Conservation (phyloP, 2,113 vertebrate species). For the Hippopotamus amphibius region DNA sequence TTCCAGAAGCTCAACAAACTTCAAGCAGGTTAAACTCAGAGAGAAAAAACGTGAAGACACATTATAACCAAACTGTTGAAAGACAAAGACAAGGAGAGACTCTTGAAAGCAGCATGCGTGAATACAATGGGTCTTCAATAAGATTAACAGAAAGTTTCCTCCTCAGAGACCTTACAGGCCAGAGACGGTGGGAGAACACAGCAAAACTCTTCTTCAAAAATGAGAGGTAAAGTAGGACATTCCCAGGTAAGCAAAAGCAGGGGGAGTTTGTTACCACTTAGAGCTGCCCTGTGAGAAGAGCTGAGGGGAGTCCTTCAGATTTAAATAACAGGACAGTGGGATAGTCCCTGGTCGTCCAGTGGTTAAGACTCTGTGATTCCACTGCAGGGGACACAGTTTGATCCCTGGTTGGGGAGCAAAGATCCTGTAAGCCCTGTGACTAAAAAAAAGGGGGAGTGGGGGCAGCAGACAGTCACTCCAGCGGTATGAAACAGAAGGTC, state of each 20-base stretch:
- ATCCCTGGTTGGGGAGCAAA: no score
- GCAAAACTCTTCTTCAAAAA: no score
- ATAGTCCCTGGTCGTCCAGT: no score
- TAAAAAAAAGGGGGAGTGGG: no score
- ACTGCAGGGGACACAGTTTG: no score
- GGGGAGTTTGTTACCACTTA: not conserved
- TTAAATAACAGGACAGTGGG: not conserved
- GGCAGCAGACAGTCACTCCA: no score
- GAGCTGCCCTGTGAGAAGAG: not conserved
- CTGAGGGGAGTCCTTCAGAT: not conserved
- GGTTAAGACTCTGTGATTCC: no score
- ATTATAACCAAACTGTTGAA: not conserved
- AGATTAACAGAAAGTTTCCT: not conserved
- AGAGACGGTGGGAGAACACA: not conserved
- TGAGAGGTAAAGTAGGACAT: no score
- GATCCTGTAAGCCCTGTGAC: no score
- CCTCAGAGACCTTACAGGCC: not conserved
- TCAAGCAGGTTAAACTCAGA: no score
- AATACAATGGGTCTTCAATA: not conserved
- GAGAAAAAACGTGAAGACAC: not conserved
- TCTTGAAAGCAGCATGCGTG: not conserved
- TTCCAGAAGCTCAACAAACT: no score
- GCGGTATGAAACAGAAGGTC: no score
- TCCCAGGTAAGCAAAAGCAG: not conserved
- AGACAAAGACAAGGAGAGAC: not conserved